Conservation (phyloP, 2,888 invertebrate genomes). For the Diplolepis rosae region DNA sequence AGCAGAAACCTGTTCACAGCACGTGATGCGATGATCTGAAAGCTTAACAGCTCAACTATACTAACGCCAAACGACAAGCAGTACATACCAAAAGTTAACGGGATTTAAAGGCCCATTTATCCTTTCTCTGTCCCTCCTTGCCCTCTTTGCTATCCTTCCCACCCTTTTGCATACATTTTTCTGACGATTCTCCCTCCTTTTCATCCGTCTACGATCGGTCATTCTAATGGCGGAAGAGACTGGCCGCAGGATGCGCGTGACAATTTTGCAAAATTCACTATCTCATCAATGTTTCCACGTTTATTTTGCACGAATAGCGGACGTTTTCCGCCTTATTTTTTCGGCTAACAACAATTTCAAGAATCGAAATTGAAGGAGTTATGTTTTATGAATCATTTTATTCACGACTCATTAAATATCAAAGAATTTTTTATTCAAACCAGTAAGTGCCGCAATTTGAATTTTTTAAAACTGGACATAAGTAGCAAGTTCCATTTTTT, state of each 20-base stretch:
- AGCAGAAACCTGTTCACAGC: slow-evolving; percentile 58
- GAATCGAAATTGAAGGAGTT: too few relatives aligned
- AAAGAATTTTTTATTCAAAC: too few relatives aligned
- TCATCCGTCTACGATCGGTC: slow-evolving; percentile 47
- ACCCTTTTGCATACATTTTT: slow-evolving; percentile 3
- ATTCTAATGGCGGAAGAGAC: slow-evolving; percentile 52
- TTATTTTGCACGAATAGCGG: background rate
- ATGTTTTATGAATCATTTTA: too few relatives aligned
- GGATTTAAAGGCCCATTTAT: slow-evolving; percentile 67
- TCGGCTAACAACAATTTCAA: too few relatives aligned
- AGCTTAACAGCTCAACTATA: background rate
- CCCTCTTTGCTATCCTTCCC: background rate
- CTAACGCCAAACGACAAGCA: slow-evolving; percentile 39
- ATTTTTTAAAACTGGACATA: too few relatives aligned
- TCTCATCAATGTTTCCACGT: slow-evolving; percentile 4
- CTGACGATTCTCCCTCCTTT: slow-evolving; percentile 29
- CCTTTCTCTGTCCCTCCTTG: slow-evolving; percentile 24
- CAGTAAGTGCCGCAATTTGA: too few relatives aligned
- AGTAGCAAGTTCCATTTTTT: too few relatives aligned
- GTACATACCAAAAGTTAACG: slow-evolving; percentile 57
- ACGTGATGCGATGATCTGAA: slow-evolving; percentile 53
- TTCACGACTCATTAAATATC: too few relatives aligned
- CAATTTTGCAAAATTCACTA: slow-evolving; percentile 62
- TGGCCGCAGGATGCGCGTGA: slow-evolving; percentile 67
- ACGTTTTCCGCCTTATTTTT: background rate